Evolutionary conservation across 2,888 invertebrate genomes (phyloP).

Genomic region (Seira ritae): DNA sequence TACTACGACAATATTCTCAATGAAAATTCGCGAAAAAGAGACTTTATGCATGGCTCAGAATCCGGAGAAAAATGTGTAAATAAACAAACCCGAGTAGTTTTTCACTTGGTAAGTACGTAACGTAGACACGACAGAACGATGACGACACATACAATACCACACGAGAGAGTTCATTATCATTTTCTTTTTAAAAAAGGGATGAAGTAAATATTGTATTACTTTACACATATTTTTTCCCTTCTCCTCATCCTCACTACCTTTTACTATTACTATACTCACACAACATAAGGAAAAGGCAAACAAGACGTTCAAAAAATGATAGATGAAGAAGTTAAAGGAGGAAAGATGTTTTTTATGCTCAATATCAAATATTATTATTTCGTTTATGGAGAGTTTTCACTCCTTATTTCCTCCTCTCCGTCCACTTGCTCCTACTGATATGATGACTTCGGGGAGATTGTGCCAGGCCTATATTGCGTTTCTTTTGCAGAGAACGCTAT

Average conservation of each 20-base stretch:
- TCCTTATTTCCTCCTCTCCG: neutral
- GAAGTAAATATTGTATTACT: constrained; percentile 9
- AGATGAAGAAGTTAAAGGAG: neutral
- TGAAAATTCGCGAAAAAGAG: neutral
- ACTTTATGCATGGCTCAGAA: neutral
- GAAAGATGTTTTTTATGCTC: neutral
- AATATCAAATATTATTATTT: neutral
- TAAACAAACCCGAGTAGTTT: constrained; percentile 1
- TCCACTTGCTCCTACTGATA: neutral
- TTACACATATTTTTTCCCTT: neutral
- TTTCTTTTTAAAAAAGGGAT: neutral
- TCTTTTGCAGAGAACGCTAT: neutral
- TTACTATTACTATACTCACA: neutral
- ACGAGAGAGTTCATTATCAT: constrained; percentile 8
- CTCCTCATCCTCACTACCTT: neutral
- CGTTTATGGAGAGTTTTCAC: neutral
- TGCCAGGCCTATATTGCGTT: constrained; percentile 4
- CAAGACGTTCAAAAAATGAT: neutral
- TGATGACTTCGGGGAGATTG: constrained; percentile 5
- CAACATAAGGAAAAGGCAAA: neutral
- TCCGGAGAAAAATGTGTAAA: constrained; percentile 14
- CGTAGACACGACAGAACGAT: neutral
- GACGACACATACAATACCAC: neutral
- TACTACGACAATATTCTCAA: too few relatives aligned
- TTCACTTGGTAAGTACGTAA: neutral